phyloP scores from a whole-genome alignment of 2,797 vertebrate genomes.

The Arctocebus calabarensis region DNA sequence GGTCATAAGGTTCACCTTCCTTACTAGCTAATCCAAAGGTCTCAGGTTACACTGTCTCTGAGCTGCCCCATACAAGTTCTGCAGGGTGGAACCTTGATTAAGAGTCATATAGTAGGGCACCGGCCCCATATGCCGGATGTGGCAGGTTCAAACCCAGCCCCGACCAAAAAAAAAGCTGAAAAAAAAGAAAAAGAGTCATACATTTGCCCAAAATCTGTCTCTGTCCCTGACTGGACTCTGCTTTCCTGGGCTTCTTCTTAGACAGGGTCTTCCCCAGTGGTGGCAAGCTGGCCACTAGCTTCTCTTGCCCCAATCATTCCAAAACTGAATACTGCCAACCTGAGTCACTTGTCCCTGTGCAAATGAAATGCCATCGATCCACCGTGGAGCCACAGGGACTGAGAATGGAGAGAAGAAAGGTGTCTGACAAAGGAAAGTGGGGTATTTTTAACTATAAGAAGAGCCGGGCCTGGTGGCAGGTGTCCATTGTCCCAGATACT shows the following conservation, averaged over 20 bases:
- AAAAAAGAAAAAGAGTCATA: neutral
- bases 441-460: neutral
- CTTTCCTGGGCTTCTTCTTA: neutral
- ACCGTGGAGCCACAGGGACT: neutral
- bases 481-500: neutral
- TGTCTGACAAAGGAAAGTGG: neutral
- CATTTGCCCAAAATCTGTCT: neutral
- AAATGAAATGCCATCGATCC: neutral
- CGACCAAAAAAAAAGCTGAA: too few species aligned
- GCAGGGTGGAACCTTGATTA: neutral
- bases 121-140: too few species aligned
- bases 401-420: neutral
- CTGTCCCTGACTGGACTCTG: neutral
- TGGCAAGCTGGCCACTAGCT: neutral
- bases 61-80: neutral
- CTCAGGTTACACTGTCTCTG: neutral
- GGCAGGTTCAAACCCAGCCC: too few species aligned
- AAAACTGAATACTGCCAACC: neutral
- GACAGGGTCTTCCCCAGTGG: neutral
- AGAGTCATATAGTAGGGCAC: neutral
- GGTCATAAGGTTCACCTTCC: neutral
- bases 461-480: neutral
- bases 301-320: neutral
- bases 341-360: neutral
- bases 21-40: neutral